These are phyloP conservation scores for Albula glossodonta DNA, from an alignment of 2,113 vertebrate genomes.

Conservation along the genomic window DNA sequence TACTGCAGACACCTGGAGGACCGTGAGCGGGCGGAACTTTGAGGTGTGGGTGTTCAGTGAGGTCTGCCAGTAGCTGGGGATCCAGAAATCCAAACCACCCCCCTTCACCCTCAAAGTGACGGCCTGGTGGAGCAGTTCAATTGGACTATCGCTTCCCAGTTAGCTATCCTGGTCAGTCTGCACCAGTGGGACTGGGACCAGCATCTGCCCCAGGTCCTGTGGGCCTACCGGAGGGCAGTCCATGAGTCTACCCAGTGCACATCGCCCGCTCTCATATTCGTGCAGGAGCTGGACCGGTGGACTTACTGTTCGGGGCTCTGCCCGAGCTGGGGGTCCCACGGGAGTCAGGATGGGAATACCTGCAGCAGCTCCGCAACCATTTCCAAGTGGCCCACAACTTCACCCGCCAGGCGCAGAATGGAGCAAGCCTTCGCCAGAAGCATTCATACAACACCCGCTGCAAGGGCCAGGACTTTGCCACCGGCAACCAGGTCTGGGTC, in stretches of 20 bases:
- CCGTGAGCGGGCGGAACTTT: no score
- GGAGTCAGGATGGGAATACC: background rate
- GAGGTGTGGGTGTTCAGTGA: no score
- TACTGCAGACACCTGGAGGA: no score
- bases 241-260: slow-evolving; percentile 13
- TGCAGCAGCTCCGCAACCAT: background rate
- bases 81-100: no score
- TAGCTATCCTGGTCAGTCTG: background rate
- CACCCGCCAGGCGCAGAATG: background rate
- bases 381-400: slow-evolving; percentile 5
- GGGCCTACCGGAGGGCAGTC: background rate
- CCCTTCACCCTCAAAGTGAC: no score
- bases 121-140: no score
- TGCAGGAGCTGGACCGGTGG: slow-evolving; percentile 1
- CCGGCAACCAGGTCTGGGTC: background rate
- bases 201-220: background rate
- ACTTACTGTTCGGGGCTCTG: slow-evolving; percentile 17
- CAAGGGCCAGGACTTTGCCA: background rate
- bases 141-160: background rate
- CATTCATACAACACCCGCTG: slow-evolving; percentile 3
- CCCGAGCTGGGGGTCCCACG: background rate
- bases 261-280: background rate
- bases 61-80: no score
- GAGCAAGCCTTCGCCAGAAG: background rate
- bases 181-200: slow-evolving; percentile 4